Conservation (phyloP, 2,888 invertebrate species). For the Spodoptera littoralis region DNA sequence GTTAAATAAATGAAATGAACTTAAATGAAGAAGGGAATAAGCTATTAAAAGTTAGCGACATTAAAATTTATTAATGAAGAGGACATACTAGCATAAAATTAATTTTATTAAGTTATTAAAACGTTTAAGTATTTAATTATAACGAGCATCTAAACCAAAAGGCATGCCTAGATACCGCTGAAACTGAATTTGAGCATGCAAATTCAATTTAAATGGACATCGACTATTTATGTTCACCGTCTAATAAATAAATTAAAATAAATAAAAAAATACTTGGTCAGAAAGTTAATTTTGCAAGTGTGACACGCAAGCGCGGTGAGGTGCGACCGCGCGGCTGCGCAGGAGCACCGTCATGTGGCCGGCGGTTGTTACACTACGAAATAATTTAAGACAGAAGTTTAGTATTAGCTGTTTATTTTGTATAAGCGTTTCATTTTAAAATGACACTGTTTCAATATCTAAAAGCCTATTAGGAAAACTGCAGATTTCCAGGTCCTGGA, state of each 20-base stretch:
- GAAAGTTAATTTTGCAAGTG: slow-evolving; percentile 59
- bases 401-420: not conserved
- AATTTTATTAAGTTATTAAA: no score
- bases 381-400: slow-evolving; percentile 18
- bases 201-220: slow-evolving; percentile 6
- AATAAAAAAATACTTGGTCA: slow-evolving; percentile 26
- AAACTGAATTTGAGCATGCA: not conserved
- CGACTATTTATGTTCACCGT: not conserved
- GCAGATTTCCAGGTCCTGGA: no score
- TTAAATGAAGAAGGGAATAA: no score
- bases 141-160: no score
- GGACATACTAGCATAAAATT: no score
- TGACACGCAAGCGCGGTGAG: slow-evolving; percentile 58
- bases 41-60: no score
- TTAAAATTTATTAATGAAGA: no score
- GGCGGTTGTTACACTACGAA: slow-evolving; percentile 59
- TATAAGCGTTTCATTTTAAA: no score
- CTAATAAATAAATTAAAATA: slow-evolving; percentile 14
- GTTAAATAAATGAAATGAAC: no score
- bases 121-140: no score
- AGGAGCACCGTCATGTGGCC: slow-evolving; percentile 57
- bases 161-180: not conserved
- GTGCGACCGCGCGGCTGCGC: slow-evolving; percentile 50
- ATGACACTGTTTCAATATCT: no score
- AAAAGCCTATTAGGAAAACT: no score